A percentile compares a stretch with the other conserved stretches of the same genome.
Evolutionary conservation across 2,113 vertebrate genomes (phyloP).

Genomic region (Pelmatolapia mariae): DNA sequence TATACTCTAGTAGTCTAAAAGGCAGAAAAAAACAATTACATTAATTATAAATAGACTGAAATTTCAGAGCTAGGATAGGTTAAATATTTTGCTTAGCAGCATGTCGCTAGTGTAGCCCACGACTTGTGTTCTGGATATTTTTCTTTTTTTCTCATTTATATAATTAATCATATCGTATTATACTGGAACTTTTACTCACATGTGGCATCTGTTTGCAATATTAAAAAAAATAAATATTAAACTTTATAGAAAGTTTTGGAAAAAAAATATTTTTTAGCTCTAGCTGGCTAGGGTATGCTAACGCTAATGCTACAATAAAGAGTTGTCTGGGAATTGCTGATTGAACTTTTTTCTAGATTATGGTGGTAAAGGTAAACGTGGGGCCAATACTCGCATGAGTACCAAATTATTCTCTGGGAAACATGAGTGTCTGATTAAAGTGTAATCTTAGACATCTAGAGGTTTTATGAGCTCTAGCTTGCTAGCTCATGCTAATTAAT

Average conservation of each 20-base stretch:
- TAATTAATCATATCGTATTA: not conserved
- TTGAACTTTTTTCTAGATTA: not conserved
- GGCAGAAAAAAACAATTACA: accelerated
- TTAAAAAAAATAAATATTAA: accelerated
- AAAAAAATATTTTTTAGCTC: accelerated
- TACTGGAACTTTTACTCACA: not conserved
- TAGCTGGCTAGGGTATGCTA: not conserved
- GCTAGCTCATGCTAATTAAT: not conserved
- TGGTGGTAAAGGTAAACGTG: not conserved
- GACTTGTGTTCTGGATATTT: not conserved
- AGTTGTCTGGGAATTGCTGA: not conserved
- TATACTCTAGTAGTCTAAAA: not conserved
- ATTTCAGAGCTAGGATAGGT: not conserved
- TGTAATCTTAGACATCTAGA: not conserved
- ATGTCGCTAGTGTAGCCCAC: not conserved
- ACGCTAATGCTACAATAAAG: not conserved
- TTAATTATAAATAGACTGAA: not conserved
- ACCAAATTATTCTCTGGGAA: not conserved
- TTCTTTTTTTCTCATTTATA: not conserved
- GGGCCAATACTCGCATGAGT: not conserved
- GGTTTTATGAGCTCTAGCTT: not conserved
- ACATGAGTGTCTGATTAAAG: not conserved
- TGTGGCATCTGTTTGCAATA: not conserved
- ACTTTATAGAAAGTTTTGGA: not conserved
- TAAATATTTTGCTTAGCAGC: not conserved